Evolutionary conservation across 2,888 invertebrate genomes (phyloP), one percentile per base, ranked within the genome.

Genomic region (Plagodis pulveraria): DNA sequence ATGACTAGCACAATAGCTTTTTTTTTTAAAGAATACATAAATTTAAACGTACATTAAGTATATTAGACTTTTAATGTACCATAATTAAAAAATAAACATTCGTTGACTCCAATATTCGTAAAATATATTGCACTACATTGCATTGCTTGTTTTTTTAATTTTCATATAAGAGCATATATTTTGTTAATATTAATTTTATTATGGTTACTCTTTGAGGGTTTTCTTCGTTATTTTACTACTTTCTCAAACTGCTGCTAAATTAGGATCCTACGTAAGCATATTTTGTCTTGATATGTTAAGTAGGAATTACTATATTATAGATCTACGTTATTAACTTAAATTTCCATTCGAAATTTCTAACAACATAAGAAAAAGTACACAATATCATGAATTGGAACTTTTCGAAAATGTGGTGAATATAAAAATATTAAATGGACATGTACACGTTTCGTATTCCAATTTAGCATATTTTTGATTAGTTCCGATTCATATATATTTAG

Each of bases 181-280:
- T 11, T 11, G 42, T n/a, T 42, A 42, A 11, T 7, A 11, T 43
- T 43, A 12, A 7, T 11, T 43, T 10, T 6, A 11, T 43, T 43
- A 12, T 12, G 42, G 22, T 22, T 22, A 22, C 22, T 43, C 42
- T 11, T 11, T 10, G 7, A n/a, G 11, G 12, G 0, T 12, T 43
- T 43, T n/a, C 9, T 44, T 35, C 35, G 38, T 38, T 48, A 36
- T 12, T 36, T 12, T 38, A 46, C 11, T 46, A 36, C 42, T 40
- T 42, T 50, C 8, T 50, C 41, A 5, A 33, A 42, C 42, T 42
- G 50, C 50, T 41, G 50, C 42, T 10, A 42, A 40, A 34, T 50
- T 50, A 42, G 42, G 34, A 12, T 22, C 22, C 5, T 38, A 22
- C 6, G 12, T 47, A 12, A 35, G 35, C 36, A 35, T 47, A 41